Base-by-base conservation (phyloP, 2,113 vertebrate species). In the Xiphophorus hellerii region DNA sequence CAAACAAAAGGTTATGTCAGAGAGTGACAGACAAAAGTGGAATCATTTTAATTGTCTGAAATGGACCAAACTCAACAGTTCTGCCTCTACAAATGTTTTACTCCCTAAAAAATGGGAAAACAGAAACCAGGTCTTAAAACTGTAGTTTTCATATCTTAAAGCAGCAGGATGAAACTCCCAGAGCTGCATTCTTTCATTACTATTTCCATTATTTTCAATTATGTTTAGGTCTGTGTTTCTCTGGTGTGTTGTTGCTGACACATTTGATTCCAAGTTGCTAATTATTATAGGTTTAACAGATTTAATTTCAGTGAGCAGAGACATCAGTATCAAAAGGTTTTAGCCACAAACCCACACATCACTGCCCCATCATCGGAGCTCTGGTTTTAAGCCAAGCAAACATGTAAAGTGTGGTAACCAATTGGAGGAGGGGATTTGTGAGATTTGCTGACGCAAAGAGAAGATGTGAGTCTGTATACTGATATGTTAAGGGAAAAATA, bases 341-440 rank as follows among this genome's bases (percentile, higher is more conserved):
- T 42, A 42, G 13, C 14, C 12, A 15, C 39, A 42, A 42, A 42
- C 12, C 39, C 39, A 12, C 14, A 42, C 68, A 22, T 12, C 44
- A n/a, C 7, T 28, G 54, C 31, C 33, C n/a, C 54, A 33, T 51
- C n/a, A 14, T 7, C 6, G 13, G 12, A 25, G n/a, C 69, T 60
- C n/a, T 60, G 51, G 54, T 61, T 71, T 37, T 28, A 15, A 27
- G 69, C 14, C 69, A 60, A 60, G 58, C 35, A 13, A 27, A 31
- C 54, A 60, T 58, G 69, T 60, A 60, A 30, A 70, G 31, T 3
- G 20, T 28, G 42, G 5, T 60, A 37, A 58, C 30, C 35, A 37
- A 37, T 28, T 35, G 54, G 31, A 71, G 54, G 69, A 71, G 69
- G 3, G 31, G 51, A 60, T 71, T 71, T 71, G 30, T 54, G 20